Evolutionary conservation across 64 coral and sea anemone species (phyloP), one percentile per base, ranked within the genome.

Genomic region (Porites lutea): DNA sequence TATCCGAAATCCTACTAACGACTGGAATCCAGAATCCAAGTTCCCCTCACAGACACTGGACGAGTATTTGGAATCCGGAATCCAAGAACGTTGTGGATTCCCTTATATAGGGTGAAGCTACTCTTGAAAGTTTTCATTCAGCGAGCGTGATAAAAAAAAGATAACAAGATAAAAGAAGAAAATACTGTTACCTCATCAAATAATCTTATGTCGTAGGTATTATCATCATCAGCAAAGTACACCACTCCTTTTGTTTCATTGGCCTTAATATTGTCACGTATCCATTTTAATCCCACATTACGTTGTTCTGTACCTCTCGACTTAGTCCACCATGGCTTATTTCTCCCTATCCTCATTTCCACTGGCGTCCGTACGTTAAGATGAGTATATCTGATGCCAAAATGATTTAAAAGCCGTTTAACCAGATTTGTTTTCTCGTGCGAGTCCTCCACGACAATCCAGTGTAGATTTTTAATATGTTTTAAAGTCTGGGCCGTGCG

Each of bases 211-310:
- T 99, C 94, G 79, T 99, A 99, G 9, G 94, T 99, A 73, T 99
- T 99, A 75, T 99, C 97, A 73, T 99, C 97, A 78, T 99, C 97
- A 57, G 94, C 94, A 83, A 99, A 96, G 55, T 99, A 99, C 18
- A 96, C 89, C 5, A 96, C 94, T 18, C 94, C 97, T 52, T 88
- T 96, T 11, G 91, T 95, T 77, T 58, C 55, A 27, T 91, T 88
- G 14, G 88, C 53, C 8, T 91, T 91, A 5, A 96, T 59, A 61
- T 93, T 96, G 14, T 85, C 62, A 59, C 97, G 67, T 22, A 99
- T 55, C 97, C 97, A 99, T 13, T 87, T 47, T 46, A 99, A 49
- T 15, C 91, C 97, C 14, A 83, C 46, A 77, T 99, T 99, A 45
- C 97, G 91, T 66, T 99, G 97, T 52, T 99, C 97, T 13, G 96